A percentile compares a stretch with the other conserved stretches of the same genome.
phyloP scores from a whole-genome alignment of 2,797 vertebrate species.

The Otus scops region DNA sequence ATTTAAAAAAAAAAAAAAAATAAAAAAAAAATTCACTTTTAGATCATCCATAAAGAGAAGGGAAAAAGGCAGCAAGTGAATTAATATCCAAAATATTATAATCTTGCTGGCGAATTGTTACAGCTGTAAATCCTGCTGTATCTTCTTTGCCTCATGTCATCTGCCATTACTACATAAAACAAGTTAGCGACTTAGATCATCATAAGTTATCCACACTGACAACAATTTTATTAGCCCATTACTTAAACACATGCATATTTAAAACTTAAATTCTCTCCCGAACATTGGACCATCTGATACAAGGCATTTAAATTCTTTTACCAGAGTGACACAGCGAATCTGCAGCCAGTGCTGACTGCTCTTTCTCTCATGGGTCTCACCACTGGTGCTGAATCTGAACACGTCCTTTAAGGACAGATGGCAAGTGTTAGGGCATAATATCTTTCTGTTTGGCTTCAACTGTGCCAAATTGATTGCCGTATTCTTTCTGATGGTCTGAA shows the following conservation, averaged over 20 bases:
- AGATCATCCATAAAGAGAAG: neutral
- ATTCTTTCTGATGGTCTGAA: neutral
- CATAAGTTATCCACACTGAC: neutral
- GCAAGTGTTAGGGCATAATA: neutral
- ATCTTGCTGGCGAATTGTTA: neutral
- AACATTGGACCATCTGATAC: fast-evolving
- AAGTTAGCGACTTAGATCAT: neutral
- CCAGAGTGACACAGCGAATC: neutral
- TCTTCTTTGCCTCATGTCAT: neutral
- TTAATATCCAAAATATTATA: neutral
- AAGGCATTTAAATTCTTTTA: neutral
- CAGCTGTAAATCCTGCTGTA: neutral
- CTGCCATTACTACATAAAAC: neutral
- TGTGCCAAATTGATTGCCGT: neutral
- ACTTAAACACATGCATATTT: neutral
- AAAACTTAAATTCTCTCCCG: neutral
- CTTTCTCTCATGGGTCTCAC: fast-evolving
- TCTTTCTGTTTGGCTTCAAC: neutral
- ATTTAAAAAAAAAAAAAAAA: neutral
- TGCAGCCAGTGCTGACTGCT: neutral
- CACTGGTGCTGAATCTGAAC: neutral
- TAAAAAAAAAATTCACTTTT: neutral
- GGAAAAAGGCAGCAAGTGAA: neutral
- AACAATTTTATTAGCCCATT: neutral
- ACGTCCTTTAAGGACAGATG: neutral